Base-by-base conservation (phyloP, 2,113 vertebrate genomes). In the Microtus montanus region DNA sequence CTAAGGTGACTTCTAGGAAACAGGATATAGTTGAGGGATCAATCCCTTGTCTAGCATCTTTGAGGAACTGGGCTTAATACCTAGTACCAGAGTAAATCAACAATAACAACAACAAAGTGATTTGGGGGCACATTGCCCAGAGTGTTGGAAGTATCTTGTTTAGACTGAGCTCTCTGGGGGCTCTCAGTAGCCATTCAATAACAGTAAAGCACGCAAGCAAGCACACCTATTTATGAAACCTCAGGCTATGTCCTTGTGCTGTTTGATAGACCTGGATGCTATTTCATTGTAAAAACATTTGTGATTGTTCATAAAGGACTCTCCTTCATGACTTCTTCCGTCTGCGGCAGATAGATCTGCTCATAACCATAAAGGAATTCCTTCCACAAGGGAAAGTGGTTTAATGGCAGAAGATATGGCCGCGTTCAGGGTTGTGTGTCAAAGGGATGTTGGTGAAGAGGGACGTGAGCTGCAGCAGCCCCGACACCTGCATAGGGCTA, bases 281-380 rank as follows among this genome's bases (percentile, higher is more conserved):
- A 63, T 96, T 95, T 92, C 79, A 52, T 28, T 89, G 44, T 91
- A 52, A 89, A 78, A 96, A 58, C 44, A 78, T 78, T 82, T 90
- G 94, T 90, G 86, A 82, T 75, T 75, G 52, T n/a, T 61, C 8
- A n/a, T 89, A 78, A 96, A 82, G 61, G 66, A 2, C n/a, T 79
- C 74, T 3, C n/a, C 20, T 87, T 74, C 64, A 70, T 10, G n/a
- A 26, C 33, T 83, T 84, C 83, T 52, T 88, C 47, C 35, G 20
- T 83, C 54, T 92, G 17, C 0, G 0, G 88, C 1, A 0, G 2
- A 2, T 35, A 89, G 61, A 64, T 47, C 19, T 47, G 5, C 54
- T 80, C 49, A 74, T 38, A 95, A 54, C 66, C 30, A 10, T 75
- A 26, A 80, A 93, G 28, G 44, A 68, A 73, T 63, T 70, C 61